Percentiles rank a stretch among this genome's conserved stretches.
Conservation (phyloP, 2,888 invertebrate genomes). For the Megastigmus dorsalis region DNA sequence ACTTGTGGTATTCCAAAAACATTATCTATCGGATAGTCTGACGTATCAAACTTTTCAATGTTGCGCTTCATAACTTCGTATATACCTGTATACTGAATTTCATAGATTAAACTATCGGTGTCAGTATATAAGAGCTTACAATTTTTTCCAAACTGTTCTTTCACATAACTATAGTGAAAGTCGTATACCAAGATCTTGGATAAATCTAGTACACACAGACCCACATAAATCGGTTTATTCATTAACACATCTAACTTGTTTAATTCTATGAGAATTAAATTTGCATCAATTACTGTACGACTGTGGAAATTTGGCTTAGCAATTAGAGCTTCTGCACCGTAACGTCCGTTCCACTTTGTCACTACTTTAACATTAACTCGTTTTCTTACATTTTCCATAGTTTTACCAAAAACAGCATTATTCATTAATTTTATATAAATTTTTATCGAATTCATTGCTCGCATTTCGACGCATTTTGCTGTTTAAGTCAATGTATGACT, state of each 20-base stretch:
- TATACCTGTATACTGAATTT: not conserved
- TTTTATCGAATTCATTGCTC: constrained; percentile 61
- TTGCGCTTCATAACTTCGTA: not conserved
- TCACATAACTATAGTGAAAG: constrained; percentile 62
- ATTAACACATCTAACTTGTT: constrained; percentile 55
- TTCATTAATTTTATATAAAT: constrained; percentile 66
- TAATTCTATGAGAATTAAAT: constrained; percentile 57
- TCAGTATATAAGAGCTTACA: not conserved
- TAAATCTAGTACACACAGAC: constrained; percentile 62
- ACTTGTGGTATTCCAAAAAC: not conserved
- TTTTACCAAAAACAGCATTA: constrained; percentile 66
- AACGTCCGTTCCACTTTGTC: not conserved
- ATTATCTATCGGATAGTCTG: constrained; percentile 52
- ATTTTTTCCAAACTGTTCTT: not conserved
- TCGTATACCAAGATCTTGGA: constrained; percentile 65
- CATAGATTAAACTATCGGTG: constrained; percentile 4
- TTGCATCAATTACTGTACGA: constrained; percentile 58
- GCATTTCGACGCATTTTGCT: constrained; percentile 63
- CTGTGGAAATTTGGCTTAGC: constrained; percentile 66
- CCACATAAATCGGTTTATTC: constrained; percentile 64
- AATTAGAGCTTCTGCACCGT: constrained; percentile 58
- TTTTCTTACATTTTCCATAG: not conserved
- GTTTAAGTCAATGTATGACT: constrained; percentile 64
- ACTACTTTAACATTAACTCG: not conserved
- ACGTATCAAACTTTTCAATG: constrained; percentile 50